phyloP scores from a whole-genome alignment of 2,888 invertebrate species.

The Harpalus rufipes region DNA sequence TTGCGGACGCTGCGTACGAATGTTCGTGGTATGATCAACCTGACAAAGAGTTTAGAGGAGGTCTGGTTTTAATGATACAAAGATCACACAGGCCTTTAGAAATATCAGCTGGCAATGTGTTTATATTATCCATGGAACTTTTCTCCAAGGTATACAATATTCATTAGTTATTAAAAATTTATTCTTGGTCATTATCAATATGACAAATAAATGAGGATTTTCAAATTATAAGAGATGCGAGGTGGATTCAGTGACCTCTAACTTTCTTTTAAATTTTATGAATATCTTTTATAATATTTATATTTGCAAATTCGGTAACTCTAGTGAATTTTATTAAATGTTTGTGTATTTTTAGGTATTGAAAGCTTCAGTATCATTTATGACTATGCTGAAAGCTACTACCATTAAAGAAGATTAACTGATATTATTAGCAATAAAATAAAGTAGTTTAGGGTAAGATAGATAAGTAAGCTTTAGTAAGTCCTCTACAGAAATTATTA shows the following conservation, averaged over 20 bases:
- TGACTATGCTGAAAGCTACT: constrained; percentile 30
- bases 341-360: constrained; percentile 16
- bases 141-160: constrained; percentile 15
- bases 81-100: constrained; percentile 4
- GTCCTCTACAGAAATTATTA: too few relatives aligned
- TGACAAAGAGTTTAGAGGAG: constrained; percentile 39
- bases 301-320: too few relatives aligned
- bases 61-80: constrained; percentile 49
- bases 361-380: constrained; percentile 22
- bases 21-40: constrained; percentile 33
- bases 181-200: too few relatives aligned
- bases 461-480: too few relatives aligned
- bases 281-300: too few relatives aligned
- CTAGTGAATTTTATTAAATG: neutral
- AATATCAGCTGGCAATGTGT: constrained; percentile 49
- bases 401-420: constrained; percentile 7
- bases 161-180: too few relatives aligned
- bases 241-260: too few relatives aligned
- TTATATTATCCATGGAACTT: constrained; percentile 49
- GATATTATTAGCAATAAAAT: too few relatives aligned
- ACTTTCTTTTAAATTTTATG: too few relatives aligned
- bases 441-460: too few relatives aligned
- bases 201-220: too few relatives aligned
- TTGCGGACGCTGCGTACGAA: constrained; percentile 37
- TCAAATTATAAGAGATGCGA: too few relatives aligned